Conservation (phyloP, 2,113 vertebrate genomes). For the Cottus gobio region DNA sequence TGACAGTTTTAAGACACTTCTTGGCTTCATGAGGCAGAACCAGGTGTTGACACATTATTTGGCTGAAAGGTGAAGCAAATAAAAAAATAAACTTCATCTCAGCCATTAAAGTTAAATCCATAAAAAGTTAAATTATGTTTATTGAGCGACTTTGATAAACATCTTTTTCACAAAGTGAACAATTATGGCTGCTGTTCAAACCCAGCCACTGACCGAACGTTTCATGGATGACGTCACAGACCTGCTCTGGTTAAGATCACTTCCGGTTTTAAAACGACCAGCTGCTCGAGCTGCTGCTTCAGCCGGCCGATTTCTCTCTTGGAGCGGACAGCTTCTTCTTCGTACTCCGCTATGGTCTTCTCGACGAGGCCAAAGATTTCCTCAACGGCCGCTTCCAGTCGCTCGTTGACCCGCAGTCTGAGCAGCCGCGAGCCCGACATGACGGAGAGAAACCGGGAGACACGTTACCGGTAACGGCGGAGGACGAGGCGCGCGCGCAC, state of each 20-base stretch:
- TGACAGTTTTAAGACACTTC: neutral
- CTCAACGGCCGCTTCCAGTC: neutral
- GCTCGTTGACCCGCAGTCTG: slow-evolving; percentile 13
- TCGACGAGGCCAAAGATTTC: slow-evolving; percentile 29
- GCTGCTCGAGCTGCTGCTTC: slow-evolving; percentile 11
- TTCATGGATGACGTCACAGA: neutral
- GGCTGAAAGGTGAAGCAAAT: neutral
- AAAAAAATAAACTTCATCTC: neutral
- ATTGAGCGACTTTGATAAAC: neutral
- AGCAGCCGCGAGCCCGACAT: slow-evolving; percentile 14
- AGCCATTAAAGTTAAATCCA: neutral
- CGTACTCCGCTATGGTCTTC: slow-evolving; percentile 18
- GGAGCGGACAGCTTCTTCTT: slow-evolving; percentile 6
- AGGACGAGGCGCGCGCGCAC: neutral
- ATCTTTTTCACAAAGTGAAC: neutral
- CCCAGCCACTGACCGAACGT: neutral
- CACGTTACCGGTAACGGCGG: neutral
- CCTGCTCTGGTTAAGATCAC: neutral
- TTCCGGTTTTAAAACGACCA: slow-evolving; percentile 1
- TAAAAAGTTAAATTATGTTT: neutral
- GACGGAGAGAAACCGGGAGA: neutral
- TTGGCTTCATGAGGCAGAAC: neutral
- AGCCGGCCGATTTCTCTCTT: slow-evolving; percentile 11
- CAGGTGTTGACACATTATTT: neutral
- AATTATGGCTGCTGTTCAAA: neutral